Percentiles rank a stretch among this genome's conserved stretches.
Conservation (phyloP, 2,113 vertebrate species). For the Eclectus roratus region DNA sequence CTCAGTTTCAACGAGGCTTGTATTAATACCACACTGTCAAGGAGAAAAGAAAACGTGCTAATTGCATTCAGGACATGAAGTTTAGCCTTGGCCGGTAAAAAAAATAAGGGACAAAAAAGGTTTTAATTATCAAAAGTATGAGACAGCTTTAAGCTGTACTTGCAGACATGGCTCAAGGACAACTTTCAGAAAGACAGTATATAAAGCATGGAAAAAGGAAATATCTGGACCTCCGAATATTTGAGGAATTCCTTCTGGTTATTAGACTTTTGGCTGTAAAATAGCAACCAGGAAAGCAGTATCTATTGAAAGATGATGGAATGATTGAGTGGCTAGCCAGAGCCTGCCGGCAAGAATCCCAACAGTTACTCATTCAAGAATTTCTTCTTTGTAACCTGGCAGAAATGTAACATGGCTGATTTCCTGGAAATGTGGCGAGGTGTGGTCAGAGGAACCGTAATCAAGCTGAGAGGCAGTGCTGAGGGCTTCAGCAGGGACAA, state of each 20-base stretch:
- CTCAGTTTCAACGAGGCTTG: not conserved
- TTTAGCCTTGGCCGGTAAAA: not conserved
- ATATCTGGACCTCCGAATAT: not conserved
- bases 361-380: not conserved
- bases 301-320: not conserved
- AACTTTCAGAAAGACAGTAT: not conserved
- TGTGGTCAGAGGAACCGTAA: not conserved
- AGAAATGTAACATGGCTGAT: not conserved
- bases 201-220: not conserved
- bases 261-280: not conserved
- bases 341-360: not conserved
- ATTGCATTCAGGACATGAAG: not conserved
- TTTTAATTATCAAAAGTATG: not conserved
- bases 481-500: not conserved
- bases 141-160: not conserved
- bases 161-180: not conserved
- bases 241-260: not conserved
- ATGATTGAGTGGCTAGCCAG: not conserved
- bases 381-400: not conserved
- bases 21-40: constrained; percentile 10
- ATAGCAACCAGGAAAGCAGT: not conserved
- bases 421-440: not conserved
- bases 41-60: constrained; percentile 11
- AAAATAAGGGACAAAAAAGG: not conserved
- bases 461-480: not conserved